Conservation (phyloP, 2,797 vertebrate species). For the Florisuga fusca region DNA sequence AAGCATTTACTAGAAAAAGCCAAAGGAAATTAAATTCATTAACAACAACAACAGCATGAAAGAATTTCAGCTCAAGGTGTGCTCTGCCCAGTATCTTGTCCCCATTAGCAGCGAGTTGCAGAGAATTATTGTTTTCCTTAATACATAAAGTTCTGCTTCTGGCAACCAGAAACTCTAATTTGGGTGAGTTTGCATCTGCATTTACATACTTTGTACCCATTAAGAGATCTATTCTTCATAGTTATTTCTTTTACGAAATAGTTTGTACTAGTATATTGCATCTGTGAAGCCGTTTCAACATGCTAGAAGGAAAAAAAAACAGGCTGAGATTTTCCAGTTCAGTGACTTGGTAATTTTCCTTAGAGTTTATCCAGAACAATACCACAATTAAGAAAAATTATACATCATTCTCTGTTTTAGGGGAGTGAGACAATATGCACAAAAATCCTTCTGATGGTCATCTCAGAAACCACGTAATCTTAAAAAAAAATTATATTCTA, state of each 20-base stretch:
- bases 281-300: neutral
- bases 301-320: neutral
- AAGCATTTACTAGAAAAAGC: neutral
- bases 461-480: neutral
- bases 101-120: neutral
- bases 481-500: neutral
- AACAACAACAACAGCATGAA: neutral
- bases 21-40: neutral
- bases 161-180: neutral
- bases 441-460: neutral
- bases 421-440: neutral
- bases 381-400: slow-evolving; percentile 17
- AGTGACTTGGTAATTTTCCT: neutral
- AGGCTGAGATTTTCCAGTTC: neutral
- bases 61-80: neutral
- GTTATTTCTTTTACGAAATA: neutral
- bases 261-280: neutral
- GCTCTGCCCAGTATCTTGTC: neutral
- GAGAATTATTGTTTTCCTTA: neutral
- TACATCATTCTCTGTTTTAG: neutral
- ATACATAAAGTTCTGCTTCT: neutral
- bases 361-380: neutral
- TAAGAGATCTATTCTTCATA: neutral
- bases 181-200: neutral
- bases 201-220: neutral